Evolutionary conservation across 1,140 invertebrate genomes (phyloP).

Genomic region (Scaptomyza graminum): DNA sequence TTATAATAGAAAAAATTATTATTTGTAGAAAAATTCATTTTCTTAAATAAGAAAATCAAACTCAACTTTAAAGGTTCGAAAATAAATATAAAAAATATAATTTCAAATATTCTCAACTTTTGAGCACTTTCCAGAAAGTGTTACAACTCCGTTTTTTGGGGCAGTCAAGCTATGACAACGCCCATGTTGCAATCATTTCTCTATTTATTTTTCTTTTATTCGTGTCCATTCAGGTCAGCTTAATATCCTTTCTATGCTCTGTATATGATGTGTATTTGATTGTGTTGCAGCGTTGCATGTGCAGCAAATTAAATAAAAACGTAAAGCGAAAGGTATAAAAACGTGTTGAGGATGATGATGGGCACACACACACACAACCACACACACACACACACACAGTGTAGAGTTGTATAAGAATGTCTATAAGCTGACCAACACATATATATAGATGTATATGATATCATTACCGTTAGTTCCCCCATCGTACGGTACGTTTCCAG

Average conservation of each 20-base stretch:
- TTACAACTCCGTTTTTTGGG: not conserved
- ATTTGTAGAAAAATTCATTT: too few relatives aligned
- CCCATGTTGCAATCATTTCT: not conserved
- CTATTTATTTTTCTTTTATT: not conserved
- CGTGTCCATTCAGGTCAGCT: not conserved
- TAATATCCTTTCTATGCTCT: not conserved
- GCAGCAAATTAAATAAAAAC: constrained; percentile 61
- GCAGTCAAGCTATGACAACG: not conserved
- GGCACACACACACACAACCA: too few relatives aligned
- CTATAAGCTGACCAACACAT: not conserved
- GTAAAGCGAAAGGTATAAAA: constrained; percentile 51
- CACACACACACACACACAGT: too few relatives aligned
- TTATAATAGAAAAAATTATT: too few relatives aligned
- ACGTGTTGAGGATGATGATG: constrained; percentile 10
- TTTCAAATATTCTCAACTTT: too few relatives aligned
- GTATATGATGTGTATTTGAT: constrained; percentile 45
- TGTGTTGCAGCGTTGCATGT: constrained; percentile 38
- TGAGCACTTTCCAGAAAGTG: too few relatives aligned
- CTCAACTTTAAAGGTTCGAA: too few relatives aligned
- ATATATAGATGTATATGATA: constrained; percentile 45
- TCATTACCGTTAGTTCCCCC: constrained; percentile 33
- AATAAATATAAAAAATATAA: too few relatives aligned
- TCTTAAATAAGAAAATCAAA: too few relatives aligned
- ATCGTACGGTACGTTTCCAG: constrained; percentile 41
- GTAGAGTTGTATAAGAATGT: not conserved